phyloP scores from a whole-genome alignment of 2,113 vertebrate species.

The Callocephalon fimbriatum region DNA sequence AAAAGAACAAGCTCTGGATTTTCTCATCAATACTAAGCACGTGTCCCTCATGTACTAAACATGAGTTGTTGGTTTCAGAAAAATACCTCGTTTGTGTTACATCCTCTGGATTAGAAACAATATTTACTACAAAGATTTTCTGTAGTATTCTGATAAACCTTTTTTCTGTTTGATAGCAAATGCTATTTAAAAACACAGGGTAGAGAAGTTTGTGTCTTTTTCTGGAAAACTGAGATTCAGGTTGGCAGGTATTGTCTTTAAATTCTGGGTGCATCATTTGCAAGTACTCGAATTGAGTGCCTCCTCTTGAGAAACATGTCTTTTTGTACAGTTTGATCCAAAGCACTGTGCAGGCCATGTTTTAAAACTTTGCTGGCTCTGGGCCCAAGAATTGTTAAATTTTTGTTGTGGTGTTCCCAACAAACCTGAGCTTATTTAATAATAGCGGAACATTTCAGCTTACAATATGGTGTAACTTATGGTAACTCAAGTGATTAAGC shows the following conservation, averaged over 20 bases:
- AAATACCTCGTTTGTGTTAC: background rate
- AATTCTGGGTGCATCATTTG: background rate
- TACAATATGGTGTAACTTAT: background rate
- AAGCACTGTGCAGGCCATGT: background rate
- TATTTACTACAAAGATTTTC: background rate
- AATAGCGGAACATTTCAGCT: background rate
- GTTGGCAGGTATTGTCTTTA: background rate
- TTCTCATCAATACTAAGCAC: background rate
- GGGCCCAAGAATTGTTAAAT: background rate
- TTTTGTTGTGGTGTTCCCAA: background rate
- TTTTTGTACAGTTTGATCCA: background rate
- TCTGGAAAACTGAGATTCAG: background rate
- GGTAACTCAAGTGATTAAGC: background rate
- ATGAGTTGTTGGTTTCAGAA: background rate
- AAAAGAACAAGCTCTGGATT: background rate
- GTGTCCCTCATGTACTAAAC: background rate
- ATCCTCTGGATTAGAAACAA: background rate
- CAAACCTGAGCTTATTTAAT: background rate
- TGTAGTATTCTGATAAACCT: background rate
- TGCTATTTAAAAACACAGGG: background rate
- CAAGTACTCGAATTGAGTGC: background rate
- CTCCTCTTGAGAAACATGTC: accelerated
- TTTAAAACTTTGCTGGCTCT: background rate
- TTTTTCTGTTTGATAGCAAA: background rate
- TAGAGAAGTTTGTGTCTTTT: background rate